Conservation (phyloP, 2,888 invertebrate species). For the Cristatella mucedo region DNA sequence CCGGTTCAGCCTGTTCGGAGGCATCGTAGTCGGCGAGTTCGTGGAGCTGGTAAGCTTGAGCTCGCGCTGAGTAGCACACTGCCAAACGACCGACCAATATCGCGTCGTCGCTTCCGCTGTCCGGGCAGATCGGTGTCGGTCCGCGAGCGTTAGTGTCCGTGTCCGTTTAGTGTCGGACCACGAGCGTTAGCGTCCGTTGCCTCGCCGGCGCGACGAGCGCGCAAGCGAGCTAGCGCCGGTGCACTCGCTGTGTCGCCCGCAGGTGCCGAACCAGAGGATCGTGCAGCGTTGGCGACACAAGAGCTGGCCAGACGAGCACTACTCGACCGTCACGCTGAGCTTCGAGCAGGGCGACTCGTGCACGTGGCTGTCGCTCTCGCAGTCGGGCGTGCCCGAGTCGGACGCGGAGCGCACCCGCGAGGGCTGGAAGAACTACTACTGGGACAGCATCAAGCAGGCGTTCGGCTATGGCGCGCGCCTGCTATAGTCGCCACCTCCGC, state of each 20-base stretch:
- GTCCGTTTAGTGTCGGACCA: too few relatives aligned
- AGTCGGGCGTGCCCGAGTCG: constrained; percentile 64
- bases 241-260: constrained; percentile 12
- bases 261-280: constrained; percentile 62
- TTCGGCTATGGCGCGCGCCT: constrained; percentile 62
- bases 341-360: constrained; percentile 74
- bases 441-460: constrained; percentile 77
- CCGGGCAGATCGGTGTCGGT: too few relatives aligned
- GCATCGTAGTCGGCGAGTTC: constrained; percentile 77
- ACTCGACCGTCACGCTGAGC: constrained; percentile 66
- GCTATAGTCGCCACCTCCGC: too few relatives aligned
- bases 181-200: too few relatives aligned
- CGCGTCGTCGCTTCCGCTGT: too few relatives aligned
- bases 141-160: too few relatives aligned
- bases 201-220: too few relatives aligned
- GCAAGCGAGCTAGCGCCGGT: background rate
- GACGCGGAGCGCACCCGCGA: constrained; percentile 58
- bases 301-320: constrained; percentile 81
- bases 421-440: constrained; percentile 80
- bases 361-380: constrained; percentile 64
- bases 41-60: constrained; percentile 49
- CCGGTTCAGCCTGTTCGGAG: constrained; percentile 74
- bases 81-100: too few relatives aligned
- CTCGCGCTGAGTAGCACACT: too few relatives aligned
- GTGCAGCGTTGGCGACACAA: constrained; percentile 81